Evolutionary conservation across 2,797 vertebrate genomes (phyloP), one percentile per base, ranked within the genome.

Genomic region (Eospalax fontanierii): DNA sequence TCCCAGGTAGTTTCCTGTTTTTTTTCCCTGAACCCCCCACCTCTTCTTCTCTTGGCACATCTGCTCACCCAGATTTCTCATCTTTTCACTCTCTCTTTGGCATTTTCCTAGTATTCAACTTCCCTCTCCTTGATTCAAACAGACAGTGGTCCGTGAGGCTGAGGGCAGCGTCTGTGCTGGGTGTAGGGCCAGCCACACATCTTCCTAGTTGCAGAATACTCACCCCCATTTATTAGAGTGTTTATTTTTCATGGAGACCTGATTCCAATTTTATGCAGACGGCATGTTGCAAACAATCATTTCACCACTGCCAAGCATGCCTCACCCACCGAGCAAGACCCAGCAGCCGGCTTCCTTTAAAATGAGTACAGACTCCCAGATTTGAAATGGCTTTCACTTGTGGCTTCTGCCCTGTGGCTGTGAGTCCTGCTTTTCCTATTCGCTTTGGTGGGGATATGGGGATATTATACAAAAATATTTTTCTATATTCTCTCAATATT

Each of bases 261-360:
- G 1, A 83, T 78, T 81, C 59, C 14, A 12, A 14, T 57, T 11
- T 79, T 35, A 8, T 14, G 2, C 33, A 14, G 30, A 46, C 73
- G 50, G 22, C n/a, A 59, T 46, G 0, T 12, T 4, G 28, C 43
- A 82, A 6, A 9, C 3, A 5, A 26, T 16, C 4, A 0, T 26
- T 7, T 15, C 7, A 10, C 30, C 38, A 12, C 40, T 0, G 8
- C 38, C 6, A 0, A 24, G n/a, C 12, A 0, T 2, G 3, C 8
- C 16, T 28, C 0, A 16, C 33, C 40, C 24, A 2, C 70, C 38
- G 28, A 79, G 6, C 75, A n/a, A 30, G 82, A 83, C 24, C 16
- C 1, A 19, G 24, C 35, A 22, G 24, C 15, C 6, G 9, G n/a
- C 14, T 87, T 46, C 9, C 28, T 21, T 30, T 2, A 0, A 2